Conservation (phyloP, 2,888 invertebrate genomes). For the Norana najaformis region DNA sequence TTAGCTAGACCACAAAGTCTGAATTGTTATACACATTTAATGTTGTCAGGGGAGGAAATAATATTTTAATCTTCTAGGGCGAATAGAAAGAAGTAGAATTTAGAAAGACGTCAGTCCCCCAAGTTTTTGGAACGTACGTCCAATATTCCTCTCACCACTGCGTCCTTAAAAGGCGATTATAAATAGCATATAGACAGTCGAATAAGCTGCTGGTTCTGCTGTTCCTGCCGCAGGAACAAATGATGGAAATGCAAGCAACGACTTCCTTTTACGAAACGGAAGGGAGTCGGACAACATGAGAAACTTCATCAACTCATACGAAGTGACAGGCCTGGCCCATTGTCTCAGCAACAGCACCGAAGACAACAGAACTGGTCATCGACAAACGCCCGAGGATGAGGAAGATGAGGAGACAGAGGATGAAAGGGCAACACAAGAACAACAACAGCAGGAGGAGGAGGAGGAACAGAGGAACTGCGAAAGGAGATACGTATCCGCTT, state of each 20-base stretch:
- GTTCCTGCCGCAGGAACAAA: neutral
- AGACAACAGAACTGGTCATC: neutral
- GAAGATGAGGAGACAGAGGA: neutral
- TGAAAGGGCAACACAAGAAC: neutral
- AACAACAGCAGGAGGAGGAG: neutral
- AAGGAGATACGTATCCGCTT: neutral
- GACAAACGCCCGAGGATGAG: neutral
- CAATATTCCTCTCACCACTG: neutral
- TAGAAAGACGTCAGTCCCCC: neutral
- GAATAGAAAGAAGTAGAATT: too few relatives aligned
- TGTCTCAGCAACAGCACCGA: neutral
- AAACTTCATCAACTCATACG: neutral
- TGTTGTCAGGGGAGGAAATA: too few relatives aligned
- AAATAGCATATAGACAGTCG: neutral
- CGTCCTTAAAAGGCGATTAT: neutral
- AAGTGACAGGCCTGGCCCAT: neutral
- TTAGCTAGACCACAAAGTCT: too few relatives aligned
- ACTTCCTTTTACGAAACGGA: neutral
- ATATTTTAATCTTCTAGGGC: too few relatives aligned
- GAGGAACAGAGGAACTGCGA: neutral
- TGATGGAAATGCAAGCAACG: neutral
- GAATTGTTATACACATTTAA: too few relatives aligned
- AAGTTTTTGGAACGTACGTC: neutral
- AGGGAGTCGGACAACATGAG: neutral
- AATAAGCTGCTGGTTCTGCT: neutral